Base-by-base conservation (phyloP, 1,140 invertebrate species). In the Adoxophyes honmai region DNA sequence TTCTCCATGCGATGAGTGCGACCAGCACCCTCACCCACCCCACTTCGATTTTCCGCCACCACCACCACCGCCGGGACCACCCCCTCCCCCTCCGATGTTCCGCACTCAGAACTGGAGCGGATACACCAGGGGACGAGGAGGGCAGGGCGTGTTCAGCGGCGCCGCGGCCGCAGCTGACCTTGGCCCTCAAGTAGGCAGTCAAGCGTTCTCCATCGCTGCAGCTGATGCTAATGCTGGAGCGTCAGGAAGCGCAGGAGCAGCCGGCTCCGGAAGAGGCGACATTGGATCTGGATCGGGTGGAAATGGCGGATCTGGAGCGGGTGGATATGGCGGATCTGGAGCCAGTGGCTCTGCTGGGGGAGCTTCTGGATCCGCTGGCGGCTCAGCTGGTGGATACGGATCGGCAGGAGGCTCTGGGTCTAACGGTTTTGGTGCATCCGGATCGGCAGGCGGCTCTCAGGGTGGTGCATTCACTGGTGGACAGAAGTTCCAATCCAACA, bases 21-120 rank as follows among this genome's bases (percentile, higher is more conserved):
- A 13, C 10, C 15, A 57, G 51, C 53, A 36, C 28, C 61, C 57
- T 4, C 58, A 58, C 10, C 70, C 62, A 21, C 72, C 67, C 9
- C 21, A 28, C 6, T 6, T 28, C 2, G 21, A 28, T 3, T 28
- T 28, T 6, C 62, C 59, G 1, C 73, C 66, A 14, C 70, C 73
- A 34, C 56, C 55, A 10, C 13, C 15, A 1, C 42, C 61, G 8
- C 66, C 10, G 65, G 60, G 6, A 1, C 74, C 68, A 15, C 69
- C 68, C 3, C 67, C 73, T 8, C 70, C 70, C 34, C 66, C 75
- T 39, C 58, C 75, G 7, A 48, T 74, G 38, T 79, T 81, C 53
- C 78, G 59, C 13, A 75, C 81, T 0, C 67, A 78, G 4, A 73
- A 85, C n/a, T 87, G 81, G 80, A 77, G 70, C 34, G 84, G 84